Evolutionary conservation across 1,140 invertebrate species (phyloP), one percentile per base, ranked within the genome.

Genomic region (Sarcophaga bullata): DNA sequence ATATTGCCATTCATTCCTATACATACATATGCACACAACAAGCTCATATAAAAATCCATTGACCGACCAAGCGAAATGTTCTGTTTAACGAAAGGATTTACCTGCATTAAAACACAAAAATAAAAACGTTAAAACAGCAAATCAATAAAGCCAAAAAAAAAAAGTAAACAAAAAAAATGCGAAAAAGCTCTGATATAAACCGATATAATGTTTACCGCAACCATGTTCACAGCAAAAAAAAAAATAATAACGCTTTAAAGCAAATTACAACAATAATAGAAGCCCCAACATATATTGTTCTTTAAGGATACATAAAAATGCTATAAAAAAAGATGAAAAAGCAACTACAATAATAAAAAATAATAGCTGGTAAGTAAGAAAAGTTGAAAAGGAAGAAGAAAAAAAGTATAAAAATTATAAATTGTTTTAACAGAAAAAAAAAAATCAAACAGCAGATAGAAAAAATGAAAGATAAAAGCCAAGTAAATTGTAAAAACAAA

Each of bases 131-230:
- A 58, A 37, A 37, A 37, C 25, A 37, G 25, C 25, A 37, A 37
- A 37, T 37, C 25, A 37, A 37, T 37, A 37, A 37, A 37, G 25
- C 25, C 25, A 37, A 37, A 37, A 46, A 73, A 25, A 49, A 76
- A 46, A 73, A 81, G n/a, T 52, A 17, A 76, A 17, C 62, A 80
- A 73, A 49, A 58, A 76, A 37, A 37, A 37, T 37, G 25, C 46
- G 15, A 75, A 19, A 37, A 50, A 46, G 47, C 19, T 58, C 46
- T 62, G 1, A 17, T 58, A 8, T 47, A 46, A n/a, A 46, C 58
- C 52, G n/a, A 62, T 62, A 58, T 81, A 47, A 62, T 46, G 75
- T 49, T 83, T 87, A 85, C 85, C 85, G 85, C 87, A 87, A 87
- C 86, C 84, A 83, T 83, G 85, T 84, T 86, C 58, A 81, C 86